These are phyloP conservation scores for Spisula solida DNA, from an alignment of 2,888 invertebrate species.

Conservation along the genomic window DNA sequence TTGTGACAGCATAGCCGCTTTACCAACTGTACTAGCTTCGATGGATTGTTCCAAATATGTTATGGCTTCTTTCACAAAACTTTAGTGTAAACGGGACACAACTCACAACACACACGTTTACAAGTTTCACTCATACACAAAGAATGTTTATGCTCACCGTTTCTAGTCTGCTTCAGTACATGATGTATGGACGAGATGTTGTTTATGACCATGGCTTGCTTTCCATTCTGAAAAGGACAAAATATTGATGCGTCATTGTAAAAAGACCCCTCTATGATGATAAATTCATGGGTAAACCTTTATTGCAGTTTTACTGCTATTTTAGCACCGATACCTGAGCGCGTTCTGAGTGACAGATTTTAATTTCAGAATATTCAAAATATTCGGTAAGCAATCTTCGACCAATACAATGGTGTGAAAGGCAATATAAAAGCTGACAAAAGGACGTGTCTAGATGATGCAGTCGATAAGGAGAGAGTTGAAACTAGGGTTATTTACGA, in stretches of 20 bases:
- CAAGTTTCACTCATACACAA: background rate
- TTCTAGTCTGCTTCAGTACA: background rate
- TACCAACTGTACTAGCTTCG: too few relatives aligned
- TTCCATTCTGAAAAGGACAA: slow-evolving; percentile 11
- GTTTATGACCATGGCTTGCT: background rate
- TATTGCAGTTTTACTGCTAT: slow-evolving; percentile 65
- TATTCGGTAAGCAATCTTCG: slow-evolving; percentile 49
- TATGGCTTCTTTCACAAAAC: background rate
- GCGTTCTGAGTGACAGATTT: slow-evolving; percentile 52
- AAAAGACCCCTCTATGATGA: slow-evolving; percentile 46
- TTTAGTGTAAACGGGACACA: background rate
- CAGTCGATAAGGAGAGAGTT: slow-evolving; percentile 50
- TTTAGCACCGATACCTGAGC: slow-evolving; percentile 59
- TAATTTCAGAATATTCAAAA: slow-evolving; percentile 62
- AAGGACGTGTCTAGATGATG: slow-evolving; percentile 53
- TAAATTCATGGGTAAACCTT: slow-evolving; percentile 63
- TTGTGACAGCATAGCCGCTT: too few relatives aligned
- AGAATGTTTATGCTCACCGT: background rate
- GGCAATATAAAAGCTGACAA: slow-evolving; percentile 62
- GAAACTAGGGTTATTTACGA: slow-evolving; percentile 56
- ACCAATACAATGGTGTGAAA: slow-evolving; percentile 59
- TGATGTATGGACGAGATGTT: slow-evolving; percentile 22
- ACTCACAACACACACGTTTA: background rate
- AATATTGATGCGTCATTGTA: slow-evolving; percentile 56
- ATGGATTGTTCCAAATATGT: too few relatives aligned